phyloP scores from a whole-genome alignment of 1,140 invertebrate genomes.

The Tenebrio molitor region DNA sequence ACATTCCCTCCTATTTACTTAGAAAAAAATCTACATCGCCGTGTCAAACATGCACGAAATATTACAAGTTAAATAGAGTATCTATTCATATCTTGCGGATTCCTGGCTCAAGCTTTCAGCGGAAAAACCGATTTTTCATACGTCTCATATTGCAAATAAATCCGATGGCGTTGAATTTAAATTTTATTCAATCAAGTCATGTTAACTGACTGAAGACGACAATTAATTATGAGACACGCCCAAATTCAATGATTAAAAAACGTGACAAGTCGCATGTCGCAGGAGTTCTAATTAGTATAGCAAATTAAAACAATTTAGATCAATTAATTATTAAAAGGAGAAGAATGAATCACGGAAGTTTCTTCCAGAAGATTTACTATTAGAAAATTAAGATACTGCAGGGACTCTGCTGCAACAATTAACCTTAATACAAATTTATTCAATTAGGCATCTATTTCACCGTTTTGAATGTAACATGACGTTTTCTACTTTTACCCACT shows the following conservation, averaged over 20 bases:
- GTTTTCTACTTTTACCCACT: slow-evolving; percentile 12
- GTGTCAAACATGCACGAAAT: neutral
- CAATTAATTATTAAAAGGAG: slow-evolving; percentile 8
- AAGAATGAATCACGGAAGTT: neutral
- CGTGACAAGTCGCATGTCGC: slow-evolving; percentile 5
- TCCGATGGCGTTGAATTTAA: neutral
- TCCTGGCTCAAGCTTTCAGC: neutral
- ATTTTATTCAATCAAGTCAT: neutral
- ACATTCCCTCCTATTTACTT: slow-evolving; percentile 13
- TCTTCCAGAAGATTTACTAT: neutral
- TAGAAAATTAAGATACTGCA: no score
- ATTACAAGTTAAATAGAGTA: no score
- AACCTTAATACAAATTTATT: slow-evolving; percentile 2
- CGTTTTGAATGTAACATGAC: no score
- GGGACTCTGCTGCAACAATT: neutral
- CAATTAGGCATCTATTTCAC: neutral
- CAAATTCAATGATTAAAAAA: slow-evolving; percentile 33
- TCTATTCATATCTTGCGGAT: no score
- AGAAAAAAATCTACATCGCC: neutral
- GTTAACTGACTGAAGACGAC: slow-evolving; percentile 19
- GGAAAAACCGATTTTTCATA: neutral
- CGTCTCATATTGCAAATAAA: neutral
- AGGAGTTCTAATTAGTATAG: slow-evolving; percentile 18
- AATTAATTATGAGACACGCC: slow-evolving; percentile 20
- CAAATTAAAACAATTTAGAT: slow-evolving; percentile 15